These are phyloP conservation scores for Meloidogyne floridensis DNA, from an alignment of 1,140 invertebrate genomes.

Conservation along the genomic window DNA sequence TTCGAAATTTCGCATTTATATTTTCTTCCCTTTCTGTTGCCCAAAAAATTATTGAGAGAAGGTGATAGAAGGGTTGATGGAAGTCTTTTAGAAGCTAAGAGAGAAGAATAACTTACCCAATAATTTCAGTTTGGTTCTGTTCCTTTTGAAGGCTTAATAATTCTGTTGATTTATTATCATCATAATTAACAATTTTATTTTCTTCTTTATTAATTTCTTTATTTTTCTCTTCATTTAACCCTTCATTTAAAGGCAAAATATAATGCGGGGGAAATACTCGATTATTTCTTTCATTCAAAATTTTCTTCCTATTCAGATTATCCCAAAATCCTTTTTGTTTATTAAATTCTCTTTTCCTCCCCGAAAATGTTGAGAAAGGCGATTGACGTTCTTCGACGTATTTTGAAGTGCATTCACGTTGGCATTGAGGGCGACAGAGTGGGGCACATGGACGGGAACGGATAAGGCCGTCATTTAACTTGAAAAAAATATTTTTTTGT, in stretches of 20 bases:
- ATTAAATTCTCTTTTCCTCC: background rate
- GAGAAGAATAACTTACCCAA: background rate
- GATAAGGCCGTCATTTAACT: slow-evolving; percentile 3
- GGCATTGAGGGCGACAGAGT: slow-evolving; percentile 27
- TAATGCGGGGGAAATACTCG: background rate
- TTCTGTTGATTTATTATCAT: background rate
- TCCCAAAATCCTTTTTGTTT: background rate
- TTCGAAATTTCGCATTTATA: no score
- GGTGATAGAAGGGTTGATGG: no score
- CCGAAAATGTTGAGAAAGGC: background rate
- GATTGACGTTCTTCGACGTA: slow-evolving; percentile 17
- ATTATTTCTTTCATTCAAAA: background rate
- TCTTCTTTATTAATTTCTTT: background rate
- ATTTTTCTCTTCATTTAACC: background rate
- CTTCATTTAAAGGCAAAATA: slow-evolving; percentile 7
- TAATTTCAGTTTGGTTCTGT: background rate
- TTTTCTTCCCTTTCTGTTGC: no score
- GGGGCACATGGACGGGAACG: slow-evolving; percentile 21
- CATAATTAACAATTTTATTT: background rate
- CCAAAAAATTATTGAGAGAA: no score
- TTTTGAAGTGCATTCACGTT: slow-evolving; percentile 10
- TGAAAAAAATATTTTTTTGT: no score
- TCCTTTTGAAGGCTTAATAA: background rate
- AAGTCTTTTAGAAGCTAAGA: no score
- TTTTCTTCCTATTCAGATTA: background rate